Conservation (phyloP, 30 jellyfish, hydroid and myxozoan genomes). For the Aurelia sp. region DNA sequence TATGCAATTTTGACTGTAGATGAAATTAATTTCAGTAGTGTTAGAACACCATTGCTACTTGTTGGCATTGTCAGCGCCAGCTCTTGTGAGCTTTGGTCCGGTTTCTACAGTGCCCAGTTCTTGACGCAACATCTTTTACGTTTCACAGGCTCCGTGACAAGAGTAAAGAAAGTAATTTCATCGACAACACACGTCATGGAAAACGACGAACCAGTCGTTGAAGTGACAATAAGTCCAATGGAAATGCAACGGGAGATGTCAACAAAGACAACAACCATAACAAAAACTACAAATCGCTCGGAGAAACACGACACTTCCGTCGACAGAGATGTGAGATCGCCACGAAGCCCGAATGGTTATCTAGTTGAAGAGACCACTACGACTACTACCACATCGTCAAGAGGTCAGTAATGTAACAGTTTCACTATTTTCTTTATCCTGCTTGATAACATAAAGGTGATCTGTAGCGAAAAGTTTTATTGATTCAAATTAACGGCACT, state of each 20-base stretch:
- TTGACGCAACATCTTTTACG: too few species aligned
- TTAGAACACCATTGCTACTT: too few species aligned
- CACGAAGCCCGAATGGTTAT: conserved; percentile 70
- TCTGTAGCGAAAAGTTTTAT: too few species aligned
- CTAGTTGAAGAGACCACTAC: conserved; percentile 47
- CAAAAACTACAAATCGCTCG: conserved; percentile 45
- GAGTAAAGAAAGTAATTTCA: conserved; percentile 66
- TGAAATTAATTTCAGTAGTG: too few species aligned
- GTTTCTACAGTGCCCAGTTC: too few species aligned
- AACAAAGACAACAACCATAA: conserved; percentile 45
- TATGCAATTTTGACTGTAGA: too few species aligned
- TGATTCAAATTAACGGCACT: too few species aligned
- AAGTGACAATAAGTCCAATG: conserved; percentile 66
- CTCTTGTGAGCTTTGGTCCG: too few species aligned
- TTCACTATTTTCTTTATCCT: background rate
- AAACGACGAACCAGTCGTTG: conserved; percentile 73
- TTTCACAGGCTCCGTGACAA: conserved; percentile 66
- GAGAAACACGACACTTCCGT: conserved; percentile 22
- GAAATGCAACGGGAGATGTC: conserved; percentile 49
- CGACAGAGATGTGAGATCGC: conserved; percentile 54
- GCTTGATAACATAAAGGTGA: background rate
- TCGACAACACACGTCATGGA: conserved; percentile 74
- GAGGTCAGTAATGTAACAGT: conserved; percentile 10
- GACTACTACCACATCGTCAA: conserved; percentile 8
- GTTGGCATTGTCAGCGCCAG: too few species aligned